Evolutionary conservation across 53 echinoderm and acorn worm genomes (phyloP).

Genomic region (Echinometra lucunter): DNA sequence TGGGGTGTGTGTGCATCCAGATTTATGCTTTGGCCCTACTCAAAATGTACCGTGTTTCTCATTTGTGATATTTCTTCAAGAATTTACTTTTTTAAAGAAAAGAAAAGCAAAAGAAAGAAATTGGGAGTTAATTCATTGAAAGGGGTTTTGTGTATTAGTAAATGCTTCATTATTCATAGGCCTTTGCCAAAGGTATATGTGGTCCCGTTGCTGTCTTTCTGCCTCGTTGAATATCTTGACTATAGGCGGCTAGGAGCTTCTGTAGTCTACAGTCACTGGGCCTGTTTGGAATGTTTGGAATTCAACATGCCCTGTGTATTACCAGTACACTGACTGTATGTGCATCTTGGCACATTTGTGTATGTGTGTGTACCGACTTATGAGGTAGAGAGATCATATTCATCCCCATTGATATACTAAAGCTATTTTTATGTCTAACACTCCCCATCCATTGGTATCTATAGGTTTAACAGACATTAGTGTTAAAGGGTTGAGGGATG

Average conservation of each 20-base stretch:
- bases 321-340: neutral
- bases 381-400: neutral
- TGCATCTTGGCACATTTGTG: conserved; percentile 33
- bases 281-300: conserved; percentile 55
- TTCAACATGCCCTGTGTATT: conserved; percentile 17
- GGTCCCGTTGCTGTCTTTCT: neutral
- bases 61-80: neutral
- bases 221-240: neutral
- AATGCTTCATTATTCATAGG: neutral
- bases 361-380: neutral
- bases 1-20: too few relatives aligned
- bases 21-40: too few relatives aligned
- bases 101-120: neutral
- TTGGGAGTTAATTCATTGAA: neutral
- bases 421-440: conserved; percentile 39
- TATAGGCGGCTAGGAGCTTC: neutral
- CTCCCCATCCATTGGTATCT: conserved; percentile 43
- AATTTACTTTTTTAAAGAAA: neutral
- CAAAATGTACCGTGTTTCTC: neutral
- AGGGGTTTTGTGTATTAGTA: neutral
- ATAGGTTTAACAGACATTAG: neutral
- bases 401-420: conserved; percentile 18
- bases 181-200: neutral
- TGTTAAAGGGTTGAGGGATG: conserved; percentile 8
- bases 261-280: neutral